Percentiles rank a stretch among this genome's conserved stretches.
Conservation (phyloP, 1,140 invertebrate species). For the Mya arenaria region DNA sequence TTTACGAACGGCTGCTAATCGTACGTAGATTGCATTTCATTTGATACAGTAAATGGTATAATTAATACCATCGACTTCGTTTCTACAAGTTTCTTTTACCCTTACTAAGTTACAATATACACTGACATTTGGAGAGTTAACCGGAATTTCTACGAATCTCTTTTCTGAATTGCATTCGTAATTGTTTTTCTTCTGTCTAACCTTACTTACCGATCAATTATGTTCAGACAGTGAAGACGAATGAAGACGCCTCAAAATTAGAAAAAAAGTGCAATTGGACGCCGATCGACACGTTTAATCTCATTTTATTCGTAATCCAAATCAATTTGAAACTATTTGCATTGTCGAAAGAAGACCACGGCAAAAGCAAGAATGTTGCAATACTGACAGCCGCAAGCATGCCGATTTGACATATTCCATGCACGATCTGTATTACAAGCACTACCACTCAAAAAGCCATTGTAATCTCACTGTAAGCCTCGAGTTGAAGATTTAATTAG, state of each 20-base stretch:
- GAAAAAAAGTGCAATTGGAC: conserved; percentile 35
- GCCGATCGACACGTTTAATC: conserved; percentile 1
- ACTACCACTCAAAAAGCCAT: not conserved
- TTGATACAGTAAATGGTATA: not conserved
- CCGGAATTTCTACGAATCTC: conserved; percentile 71
- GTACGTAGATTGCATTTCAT: not conserved
- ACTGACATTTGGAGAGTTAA: conserved; percentile 56
- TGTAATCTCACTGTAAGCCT: not conserved
- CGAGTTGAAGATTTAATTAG: too few relatives aligned
- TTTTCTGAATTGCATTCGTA: conserved; percentile 72
- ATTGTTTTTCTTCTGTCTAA: conserved; percentile 71
- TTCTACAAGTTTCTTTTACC: conserved; percentile 53
- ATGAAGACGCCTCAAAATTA: conserved; percentile 54
- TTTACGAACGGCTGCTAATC: not conserved
- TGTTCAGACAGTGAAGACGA: conserved; percentile 55
- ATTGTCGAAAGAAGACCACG: not conserved
- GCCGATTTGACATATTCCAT: too few relatives aligned
- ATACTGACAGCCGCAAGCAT: not conserved
- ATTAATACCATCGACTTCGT: conserved; percentile 4
- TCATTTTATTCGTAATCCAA: conserved; percentile 16
- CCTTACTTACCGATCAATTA: conserved; percentile 72
- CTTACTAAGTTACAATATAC: conserved; percentile 60
- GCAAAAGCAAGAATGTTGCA: not conserved
- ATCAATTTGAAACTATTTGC: not conserved
- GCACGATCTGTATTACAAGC: too few relatives aligned